phyloP scores from a whole-genome alignment of 2,888 invertebrate genomes.

The Anticlea derivata region DNA sequence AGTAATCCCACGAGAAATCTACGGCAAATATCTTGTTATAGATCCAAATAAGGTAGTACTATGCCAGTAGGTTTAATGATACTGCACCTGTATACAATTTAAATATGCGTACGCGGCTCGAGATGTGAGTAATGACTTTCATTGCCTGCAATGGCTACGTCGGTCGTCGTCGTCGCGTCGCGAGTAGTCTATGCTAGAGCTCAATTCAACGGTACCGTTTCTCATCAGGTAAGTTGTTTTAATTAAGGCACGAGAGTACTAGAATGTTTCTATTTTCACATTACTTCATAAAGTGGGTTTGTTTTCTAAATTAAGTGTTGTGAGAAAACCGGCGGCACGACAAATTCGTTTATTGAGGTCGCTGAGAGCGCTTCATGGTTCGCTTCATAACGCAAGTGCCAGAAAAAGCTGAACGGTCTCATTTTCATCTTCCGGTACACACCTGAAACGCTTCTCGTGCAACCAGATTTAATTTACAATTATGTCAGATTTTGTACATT shows the following conservation, averaged over 20 bases:
- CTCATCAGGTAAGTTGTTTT: slow-evolving; percentile 41
- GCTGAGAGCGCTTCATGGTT: slow-evolving; percentile 55
- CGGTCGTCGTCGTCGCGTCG: slow-evolving; percentile 49
- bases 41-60: slow-evolving; percentile 61
- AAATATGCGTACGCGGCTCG: slow-evolving; percentile 44
- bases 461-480: slow-evolving; percentile 1
- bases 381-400: slow-evolving; percentile 45
- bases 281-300: slow-evolving; percentile 15
- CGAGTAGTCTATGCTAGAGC: slow-evolving; percentile 49
- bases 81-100: slow-evolving; percentile 46
- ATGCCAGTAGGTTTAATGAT: slow-evolving; percentile 50
- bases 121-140: slow-evolving; percentile 71
- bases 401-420: slow-evolving; percentile 48
- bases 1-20: slow-evolving; percentile 61
- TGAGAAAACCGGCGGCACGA: slow-evolving; percentile 32
- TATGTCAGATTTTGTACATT: slow-evolving; percentile 4
- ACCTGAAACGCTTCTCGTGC: slow-evolving; percentile 27
- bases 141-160: slow-evolving; percentile 76
- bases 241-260: slow-evolving; percentile 28
- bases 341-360: slow-evolving; percentile 56
- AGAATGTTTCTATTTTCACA: slow-evolving; percentile 24
- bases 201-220: slow-evolving; percentile 59
- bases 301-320: slow-evolving; percentile 25
- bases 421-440: slow-evolving; percentile 39
- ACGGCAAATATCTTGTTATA: slow-evolving; percentile 47